Evolutionary conservation across 92 coral and sea anemone species (phyloP).

Genomic region (Epizoanthus ramosus): DNA sequence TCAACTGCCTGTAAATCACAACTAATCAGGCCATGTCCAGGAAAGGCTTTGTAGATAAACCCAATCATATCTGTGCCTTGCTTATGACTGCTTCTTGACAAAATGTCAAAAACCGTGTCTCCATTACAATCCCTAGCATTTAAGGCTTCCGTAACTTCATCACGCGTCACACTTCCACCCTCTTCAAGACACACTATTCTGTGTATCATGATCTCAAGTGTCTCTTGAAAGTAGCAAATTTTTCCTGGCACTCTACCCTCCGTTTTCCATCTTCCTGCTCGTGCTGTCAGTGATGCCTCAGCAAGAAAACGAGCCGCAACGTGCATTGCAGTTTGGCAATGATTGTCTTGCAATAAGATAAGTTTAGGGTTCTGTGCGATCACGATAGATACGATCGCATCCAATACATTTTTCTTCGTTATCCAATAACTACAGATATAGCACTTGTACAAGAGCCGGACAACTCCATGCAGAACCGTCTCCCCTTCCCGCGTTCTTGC

Average conservation of each 20-base stretch:
- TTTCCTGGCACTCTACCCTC: constrained; percentile 22
- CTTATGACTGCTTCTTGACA: constrained; percentile 9
- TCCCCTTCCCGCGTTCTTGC: constrained; percentile 31
- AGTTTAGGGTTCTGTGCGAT: constrained; percentile 17
- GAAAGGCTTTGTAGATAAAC: constrained; percentile 10
- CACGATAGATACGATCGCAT: constrained; percentile 8
- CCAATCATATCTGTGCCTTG: constrained; percentile 15
- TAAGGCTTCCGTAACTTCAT: constrained; percentile 20
- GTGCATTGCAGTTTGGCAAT: constrained; percentile 14
- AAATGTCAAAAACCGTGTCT: constrained; percentile 18
- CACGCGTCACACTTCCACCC: constrained; percentile 27
- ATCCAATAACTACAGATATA: constrained; percentile 41
- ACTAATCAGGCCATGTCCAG: not conserved
- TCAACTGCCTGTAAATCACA: not conserved
- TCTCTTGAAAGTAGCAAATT: constrained; percentile 32
- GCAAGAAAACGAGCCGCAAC: constrained; percentile 31
- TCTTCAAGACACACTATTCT: constrained; percentile 22
- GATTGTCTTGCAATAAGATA: constrained; percentile 30
- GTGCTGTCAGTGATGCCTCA: constrained; percentile 4
- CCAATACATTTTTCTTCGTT: constrained; percentile 28
- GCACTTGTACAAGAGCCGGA: constrained; percentile 31
- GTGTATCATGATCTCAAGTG: constrained; percentile 24
- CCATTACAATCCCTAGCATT: constrained; percentile 29
- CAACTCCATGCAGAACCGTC: constrained; percentile 26
- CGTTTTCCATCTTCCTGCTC: constrained; percentile 19